Evolutionary conservation across 2,113 vertebrate species (phyloP).

Genomic region (Balaeniceps rex): DNA sequence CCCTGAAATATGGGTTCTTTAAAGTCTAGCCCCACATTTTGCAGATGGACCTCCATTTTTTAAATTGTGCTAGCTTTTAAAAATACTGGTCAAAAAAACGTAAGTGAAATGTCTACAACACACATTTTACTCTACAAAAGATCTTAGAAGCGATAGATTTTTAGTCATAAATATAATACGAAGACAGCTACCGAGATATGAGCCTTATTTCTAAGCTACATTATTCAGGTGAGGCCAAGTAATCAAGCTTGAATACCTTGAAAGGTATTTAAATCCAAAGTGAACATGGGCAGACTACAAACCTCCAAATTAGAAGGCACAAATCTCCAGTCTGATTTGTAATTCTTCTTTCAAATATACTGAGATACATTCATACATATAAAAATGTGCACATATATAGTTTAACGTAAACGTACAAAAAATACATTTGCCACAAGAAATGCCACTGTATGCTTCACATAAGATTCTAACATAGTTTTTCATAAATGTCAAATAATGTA

Average conservation of each 20-base stretch:
- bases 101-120: not conserved
- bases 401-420: not conserved
- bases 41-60: not conserved
- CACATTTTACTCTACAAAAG: not conserved
- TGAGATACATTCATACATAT: not conserved
- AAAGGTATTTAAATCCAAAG: not conserved
- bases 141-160: not conserved
- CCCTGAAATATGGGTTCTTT: not conserved
- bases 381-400: not conserved
- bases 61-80: not conserved
- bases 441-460: not conserved
- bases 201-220: not conserved
- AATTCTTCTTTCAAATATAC: not conserved
- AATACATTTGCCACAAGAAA: not conserved
- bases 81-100: not conserved
- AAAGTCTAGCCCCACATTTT: not conserved
- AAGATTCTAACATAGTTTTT: not conserved
- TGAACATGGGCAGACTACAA: not conserved
- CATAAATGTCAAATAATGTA: not conserved
- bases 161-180: not conserved
- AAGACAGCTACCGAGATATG: not conserved
- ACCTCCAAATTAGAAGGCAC: not conserved
- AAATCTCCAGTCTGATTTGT: not conserved
- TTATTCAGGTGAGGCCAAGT: not conserved
- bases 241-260: not conserved